Evolutionary conservation across 2,113 vertebrate species (phyloP).

Genomic region (Butastur rufipennis): DNA sequence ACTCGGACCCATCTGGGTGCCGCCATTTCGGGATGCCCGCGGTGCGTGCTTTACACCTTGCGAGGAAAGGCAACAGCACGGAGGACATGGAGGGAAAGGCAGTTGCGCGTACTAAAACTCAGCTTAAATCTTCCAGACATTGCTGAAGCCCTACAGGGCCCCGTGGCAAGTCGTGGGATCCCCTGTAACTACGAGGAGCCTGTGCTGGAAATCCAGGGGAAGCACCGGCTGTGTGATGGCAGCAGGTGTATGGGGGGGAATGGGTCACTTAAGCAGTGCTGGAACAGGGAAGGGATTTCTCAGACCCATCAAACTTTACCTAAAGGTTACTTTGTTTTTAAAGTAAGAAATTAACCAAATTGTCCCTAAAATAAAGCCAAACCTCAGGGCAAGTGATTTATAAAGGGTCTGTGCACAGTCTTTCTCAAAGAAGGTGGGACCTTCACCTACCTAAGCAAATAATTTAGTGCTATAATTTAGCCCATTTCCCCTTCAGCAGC

Average conservation of each 20-base stretch:
- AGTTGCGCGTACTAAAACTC: not conserved
- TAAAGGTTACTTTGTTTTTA: not conserved
- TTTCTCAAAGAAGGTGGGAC: not conserved
- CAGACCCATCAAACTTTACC: not conserved
- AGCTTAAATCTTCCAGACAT: not conserved
- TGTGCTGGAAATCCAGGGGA: fast-evolving
- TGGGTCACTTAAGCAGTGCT: not conserved
- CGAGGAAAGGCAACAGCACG: not conserved
- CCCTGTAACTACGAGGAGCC: fast-evolving
- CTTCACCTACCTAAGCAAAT: not conserved
- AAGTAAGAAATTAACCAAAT: not conserved
- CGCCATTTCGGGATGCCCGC: fast-evolving
- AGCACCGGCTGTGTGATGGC: fast-evolving
- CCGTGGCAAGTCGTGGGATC: fast-evolving
- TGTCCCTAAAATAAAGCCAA: not conserved
- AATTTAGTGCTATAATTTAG: slow-evolving; percentile 18
- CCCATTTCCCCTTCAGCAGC: slow-evolving; percentile 18
- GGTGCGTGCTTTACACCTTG: fast-evolving
- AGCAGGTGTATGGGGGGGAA: not conserved
- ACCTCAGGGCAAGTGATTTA: not conserved
- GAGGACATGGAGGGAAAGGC: fast-evolving
- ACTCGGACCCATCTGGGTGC: not conserved
- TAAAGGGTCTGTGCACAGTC: not conserved
- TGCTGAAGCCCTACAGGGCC: not conserved
- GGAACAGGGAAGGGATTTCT: not conserved